phyloP scores from a whole-genome alignment of 2,113 vertebrate genomes.

The Mobula birostris region DNA sequence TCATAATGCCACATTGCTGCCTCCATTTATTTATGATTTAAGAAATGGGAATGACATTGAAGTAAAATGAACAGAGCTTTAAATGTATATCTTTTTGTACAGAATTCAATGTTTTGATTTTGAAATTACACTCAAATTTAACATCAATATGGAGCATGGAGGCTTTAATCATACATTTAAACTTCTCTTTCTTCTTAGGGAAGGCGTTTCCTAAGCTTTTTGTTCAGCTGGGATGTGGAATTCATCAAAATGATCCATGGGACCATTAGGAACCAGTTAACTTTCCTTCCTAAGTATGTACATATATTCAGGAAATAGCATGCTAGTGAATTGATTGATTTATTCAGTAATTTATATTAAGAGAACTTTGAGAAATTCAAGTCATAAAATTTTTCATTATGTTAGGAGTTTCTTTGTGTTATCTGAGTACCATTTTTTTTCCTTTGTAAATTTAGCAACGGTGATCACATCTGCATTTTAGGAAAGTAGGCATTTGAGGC shows the following conservation, averaged over 20 bases:
- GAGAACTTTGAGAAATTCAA: neutral
- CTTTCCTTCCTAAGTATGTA: constrained; percentile 74
- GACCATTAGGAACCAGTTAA: constrained; percentile 87
- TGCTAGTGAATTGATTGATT: neutral
- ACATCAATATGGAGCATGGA: neutral
- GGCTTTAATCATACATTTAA: neutral
- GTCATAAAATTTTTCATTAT: neutral
- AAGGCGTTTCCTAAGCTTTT: constrained; percentile 84
- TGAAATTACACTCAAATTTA: neutral
- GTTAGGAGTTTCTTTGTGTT: neutral
- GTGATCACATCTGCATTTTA: neutral
- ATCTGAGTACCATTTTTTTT: neutral
- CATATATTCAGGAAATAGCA: neutral
- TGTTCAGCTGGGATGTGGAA: constrained; percentile 78
- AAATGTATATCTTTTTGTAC: neutral
- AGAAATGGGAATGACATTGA: neutral
- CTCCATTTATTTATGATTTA: neutral
- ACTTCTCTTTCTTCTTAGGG: constrained; percentile 58
- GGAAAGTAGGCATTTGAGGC: too few relatives aligned
- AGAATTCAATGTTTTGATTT: neutral
- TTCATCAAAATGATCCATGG: constrained; percentile 87
- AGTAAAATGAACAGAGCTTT: neutral
- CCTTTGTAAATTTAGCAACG: neutral
- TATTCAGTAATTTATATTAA: neutral
- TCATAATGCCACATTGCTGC: too few relatives aligned